Evolutionary conservation across 1,140 invertebrate genomes (phyloP), one percentile per base, ranked within the genome.

Genomic region (Drosophila varians): DNA sequence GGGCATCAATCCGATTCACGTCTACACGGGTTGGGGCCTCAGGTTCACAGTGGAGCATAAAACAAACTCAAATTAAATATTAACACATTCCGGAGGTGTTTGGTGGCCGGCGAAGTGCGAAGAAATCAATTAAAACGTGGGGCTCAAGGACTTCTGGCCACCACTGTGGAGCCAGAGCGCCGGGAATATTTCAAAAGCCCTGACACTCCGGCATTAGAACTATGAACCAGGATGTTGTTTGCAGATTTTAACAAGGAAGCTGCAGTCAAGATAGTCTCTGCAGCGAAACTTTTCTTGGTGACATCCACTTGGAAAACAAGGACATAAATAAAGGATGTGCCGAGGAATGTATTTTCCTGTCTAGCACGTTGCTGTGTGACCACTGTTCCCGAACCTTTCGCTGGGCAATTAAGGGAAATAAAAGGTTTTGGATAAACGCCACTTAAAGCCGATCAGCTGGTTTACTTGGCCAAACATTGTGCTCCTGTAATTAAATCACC

Each of bases 11-110:
- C 40, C 54, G 34, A 62, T 71, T 70, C 16, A 18, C 23, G 31
- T 52, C 54, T 53, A 34, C 21, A 28, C 36, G 38, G 34, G 4
- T 28, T 19, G 1, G 36, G 14, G 3, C 9, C n/a, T 61, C 18
- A 48, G 25, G 18, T 45, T 34, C 51, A 19, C 1, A 16, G 38
- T 18, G n/a, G 21, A 49, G 43, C 53, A 70, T 57, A 70, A 53
- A 72, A 42, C 64, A 73, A 73, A 73, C 48, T 54, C 36, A 74
- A 74, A 65, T 74, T 74, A 74, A 74, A 74, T 74, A 74, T 74
- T 74, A 74, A 74, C 58, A 74, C 71, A 65, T 65, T 56, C 65
- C 18, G 31, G 48, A 16, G 43, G 31, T 71, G 18, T 34, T 45
- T 34, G 43, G 56, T 38, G 71, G 51, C 14, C 46, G 46, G 34